Evolutionary conservation across 1,140 invertebrate species (phyloP).

Genomic region (Musca domestica): DNA sequence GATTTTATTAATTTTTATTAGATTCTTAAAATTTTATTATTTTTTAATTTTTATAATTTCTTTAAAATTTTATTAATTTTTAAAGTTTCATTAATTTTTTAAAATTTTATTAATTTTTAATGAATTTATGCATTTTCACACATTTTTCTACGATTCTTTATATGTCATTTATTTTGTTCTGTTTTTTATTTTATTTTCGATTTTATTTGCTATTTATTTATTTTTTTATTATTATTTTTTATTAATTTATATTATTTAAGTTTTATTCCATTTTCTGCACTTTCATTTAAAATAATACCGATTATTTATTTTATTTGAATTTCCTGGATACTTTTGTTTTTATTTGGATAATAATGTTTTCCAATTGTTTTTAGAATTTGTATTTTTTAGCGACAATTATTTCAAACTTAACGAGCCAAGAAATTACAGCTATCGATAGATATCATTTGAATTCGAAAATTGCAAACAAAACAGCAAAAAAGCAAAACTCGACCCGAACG

Average conservation of each 20-base stretch:
- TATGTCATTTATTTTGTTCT: neutral
- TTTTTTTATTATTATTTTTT: neutral
- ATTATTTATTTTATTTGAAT: no score
- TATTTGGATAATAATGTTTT: no score
- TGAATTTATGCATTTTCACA: neutral
- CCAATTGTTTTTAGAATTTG: no score
- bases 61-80: slow-evolving; percentile 22
- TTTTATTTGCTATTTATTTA: slow-evolving; percentile 9
- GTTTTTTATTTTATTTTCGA: neutral
- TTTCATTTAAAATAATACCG: slow-evolving; percentile 24
- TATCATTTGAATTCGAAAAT: slow-evolving; percentile 31
- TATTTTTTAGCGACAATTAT: no score
- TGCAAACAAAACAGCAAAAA: slow-evolving; percentile 25
- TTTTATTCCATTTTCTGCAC: slow-evolving; percentile 28
- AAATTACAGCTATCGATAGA: slow-evolving; percentile 3
- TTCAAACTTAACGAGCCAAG: no score
- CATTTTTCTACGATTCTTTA: neutral
- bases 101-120: no score
- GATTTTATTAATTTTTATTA: neutral
- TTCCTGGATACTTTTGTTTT: no score
- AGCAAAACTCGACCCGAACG: slow-evolving; percentile 23
- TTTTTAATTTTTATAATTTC: slow-evolving; percentile 2
- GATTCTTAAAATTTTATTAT: slow-evolving; percentile 21
- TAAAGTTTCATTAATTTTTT: neutral
- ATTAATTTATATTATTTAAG: slow-evolving; percentile 9